A percentile compares a stretch with the other conserved stretches of the same genome.
Conservation (phyloP, 2,888 invertebrate genomes). For the Andrena chrysosceles region DNA sequence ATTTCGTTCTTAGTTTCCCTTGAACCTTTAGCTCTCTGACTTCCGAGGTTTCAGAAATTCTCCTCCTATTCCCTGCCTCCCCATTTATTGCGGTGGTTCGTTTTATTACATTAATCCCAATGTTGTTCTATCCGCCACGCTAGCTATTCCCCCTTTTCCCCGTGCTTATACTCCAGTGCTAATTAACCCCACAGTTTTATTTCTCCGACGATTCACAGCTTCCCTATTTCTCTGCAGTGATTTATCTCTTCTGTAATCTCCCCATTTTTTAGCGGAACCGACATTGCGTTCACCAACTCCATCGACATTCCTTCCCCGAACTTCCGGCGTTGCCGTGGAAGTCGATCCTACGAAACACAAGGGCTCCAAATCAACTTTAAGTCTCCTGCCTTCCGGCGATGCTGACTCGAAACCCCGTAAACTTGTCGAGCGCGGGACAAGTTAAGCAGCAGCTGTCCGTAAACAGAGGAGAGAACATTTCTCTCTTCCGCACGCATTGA, state of each 20-base stretch:
- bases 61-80: no score
- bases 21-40: neutral
- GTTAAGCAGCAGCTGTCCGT: slow-evolving; percentile 2
- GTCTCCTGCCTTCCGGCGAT: neutral
- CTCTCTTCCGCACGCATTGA: neutral
- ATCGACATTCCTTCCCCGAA: no score
- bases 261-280: no score
- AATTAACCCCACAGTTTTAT: neutral
- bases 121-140: no score
- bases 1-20: neutral
- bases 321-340: no score
- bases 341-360: neutral
- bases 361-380: neutral
- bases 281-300: no score
- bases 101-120: neutral
- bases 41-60: neutral
- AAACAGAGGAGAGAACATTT: neutral
- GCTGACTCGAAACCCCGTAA: neutral
- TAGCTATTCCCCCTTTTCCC: no score
- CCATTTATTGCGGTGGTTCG: neutral
- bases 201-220: neutral
- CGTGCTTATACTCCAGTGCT: neutral
- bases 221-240: no score
- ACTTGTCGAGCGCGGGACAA: neutral
- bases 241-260: no score